Evolutionary conservation across 2,113 vertebrate genomes (phyloP), one percentile per base, ranked within the genome.

Genomic region (Monarcha castaneiventris): DNA sequence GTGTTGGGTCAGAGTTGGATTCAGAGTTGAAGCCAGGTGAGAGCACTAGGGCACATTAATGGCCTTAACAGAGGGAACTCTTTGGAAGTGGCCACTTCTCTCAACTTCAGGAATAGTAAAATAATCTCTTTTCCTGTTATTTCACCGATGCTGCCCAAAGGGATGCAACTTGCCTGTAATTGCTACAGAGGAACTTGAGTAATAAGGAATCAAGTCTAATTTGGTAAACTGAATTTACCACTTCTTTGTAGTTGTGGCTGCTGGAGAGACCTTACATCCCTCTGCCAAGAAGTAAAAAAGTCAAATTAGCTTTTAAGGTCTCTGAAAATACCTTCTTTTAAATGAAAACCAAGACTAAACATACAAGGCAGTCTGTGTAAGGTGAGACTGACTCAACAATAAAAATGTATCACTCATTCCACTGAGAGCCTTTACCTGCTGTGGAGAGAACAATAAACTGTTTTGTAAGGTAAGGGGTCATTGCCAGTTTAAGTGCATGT

Each of bases 381-480:
- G 76, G 80, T 93, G 83, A 96, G 54, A 75, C 73, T 93, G 95
- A 95, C 82, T 92, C 73, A 87, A 96, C 89, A 90, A 84, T 92
- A 92, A 96, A 95, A 94, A 93, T 58, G 46, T 73, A 96, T 95
- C 89, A 16, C 55, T 95, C 39, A 5, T 43, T 95, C 78, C 61
- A 87, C 52, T 3, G 32, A 91, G 58, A 83, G 73, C 67, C 85
- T 91, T 95, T 88, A 96, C 95, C 94, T 96, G 88, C 86, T 87
- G 79, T 87, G 93, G 76, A 56, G 92, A 93, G 93, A 97, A 96
- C 93, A 97, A 94, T 96, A 96, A 96, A 95, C 94, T 93, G 85
- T 92, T 96, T 92, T 94, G 95, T 95, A 91, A 96, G 93, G 93
- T 96, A 95, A 96, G 72, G 95, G 95, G 90, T 96, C 94, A 94